Evolutionary conservation across 2,797 vertebrate species (phyloP), one percentile per base, ranked within the genome.

Genomic region (Petrocephalus sullivani): DNA sequence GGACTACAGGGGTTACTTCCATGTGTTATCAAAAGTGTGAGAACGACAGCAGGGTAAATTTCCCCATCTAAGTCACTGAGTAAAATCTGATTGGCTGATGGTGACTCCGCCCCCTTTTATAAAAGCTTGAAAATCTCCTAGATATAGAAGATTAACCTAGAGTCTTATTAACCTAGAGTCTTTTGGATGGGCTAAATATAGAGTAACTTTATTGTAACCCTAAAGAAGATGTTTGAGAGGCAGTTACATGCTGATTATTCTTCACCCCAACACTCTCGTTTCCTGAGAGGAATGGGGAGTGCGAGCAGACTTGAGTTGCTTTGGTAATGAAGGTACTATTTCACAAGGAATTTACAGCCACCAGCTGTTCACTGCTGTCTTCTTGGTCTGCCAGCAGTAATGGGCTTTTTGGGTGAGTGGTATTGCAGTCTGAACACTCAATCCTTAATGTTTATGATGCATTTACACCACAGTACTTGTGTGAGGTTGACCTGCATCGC

Each of bases 301-400:
- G 28, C 9, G 51, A n/a, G 78, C 82, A 84, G 33, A 75, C 67
- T 37, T 71, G 33, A 41, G 67, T 75, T 75, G 67, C 12, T 71
- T 71, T 71, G 28, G 14, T 86, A 60, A 86, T 60, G 54, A 41
- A 58, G 56, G 85, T 41, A 60, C 54, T 58, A 60, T 28, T 60
- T 86, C 54, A 86, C 54, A 86, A 56, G 56, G 57, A 86, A 61
- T 86, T 86, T 86, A 41, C 6, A 41, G 57, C 41, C 57, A 6
- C 19, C 28, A 46, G 28, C 14, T 58, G 28, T 81, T 49, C 37
- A n/a, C 41, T 46, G 75, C 75, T 19, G 5, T 86, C 1, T 61
- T 60, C 33, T 60, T n/a, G 4, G 23, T 85, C 10, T 56, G 28
- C 14, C 2, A 19, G 19, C 85, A 86, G 85, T 81, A 81, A 81